A percentile compares a stretch with the other conserved stretches of the same genome.
Evolutionary conservation across 1,140 invertebrate species (phyloP).

Genomic region (Drosophila lowei): DNA sequence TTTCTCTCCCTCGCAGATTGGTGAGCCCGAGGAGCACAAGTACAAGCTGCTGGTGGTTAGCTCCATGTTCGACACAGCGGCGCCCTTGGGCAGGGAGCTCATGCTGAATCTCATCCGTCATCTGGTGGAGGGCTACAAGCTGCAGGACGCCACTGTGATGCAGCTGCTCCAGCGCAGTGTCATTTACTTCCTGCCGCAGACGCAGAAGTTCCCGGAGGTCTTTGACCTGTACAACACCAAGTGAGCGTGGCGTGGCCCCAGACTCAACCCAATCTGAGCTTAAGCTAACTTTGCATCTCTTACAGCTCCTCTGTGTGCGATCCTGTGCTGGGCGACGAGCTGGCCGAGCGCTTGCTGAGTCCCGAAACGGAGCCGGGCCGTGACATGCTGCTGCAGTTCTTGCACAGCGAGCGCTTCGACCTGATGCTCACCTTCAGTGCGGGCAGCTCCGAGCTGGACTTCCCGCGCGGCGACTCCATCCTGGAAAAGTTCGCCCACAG

Average conservation of each 20-base stretch:
- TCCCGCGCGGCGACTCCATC: constrained; percentile 62
- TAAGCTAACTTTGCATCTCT: not conserved
- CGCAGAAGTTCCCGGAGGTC: constrained; percentile 56
- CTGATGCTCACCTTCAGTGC: constrained; percentile 74
- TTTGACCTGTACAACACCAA: constrained; percentile 70
- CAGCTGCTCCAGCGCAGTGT: constrained; percentile 88
- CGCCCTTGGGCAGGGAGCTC: constrained; percentile 93
- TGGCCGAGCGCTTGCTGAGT: constrained; percentile 71
- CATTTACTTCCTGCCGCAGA: constrained; percentile 90
- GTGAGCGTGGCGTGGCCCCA: constrained; percentile 39
- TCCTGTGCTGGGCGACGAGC: constrained; percentile 68
- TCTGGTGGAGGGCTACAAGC: constrained; percentile 88
- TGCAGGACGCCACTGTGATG: constrained; percentile 86
- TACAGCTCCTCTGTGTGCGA: constrained; percentile 72
- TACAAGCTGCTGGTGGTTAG: constrained; percentile 92
- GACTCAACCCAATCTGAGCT: accelerated
- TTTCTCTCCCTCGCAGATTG: constrained; percentile 84
- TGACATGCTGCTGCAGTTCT: constrained; percentile 67
- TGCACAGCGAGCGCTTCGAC: constrained; percentile 73
- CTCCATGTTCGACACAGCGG: constrained; percentile 90
- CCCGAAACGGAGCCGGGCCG: constrained; percentile 59
- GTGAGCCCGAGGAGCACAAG: constrained; percentile 90
- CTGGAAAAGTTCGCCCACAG: constrained; percentile 70
- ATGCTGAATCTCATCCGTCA: constrained; percentile 92
- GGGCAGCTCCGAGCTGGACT: constrained; percentile 68